phyloP scores from a whole-genome alignment of 2,113 vertebrate genomes.

The Myanophis thanlyinensis region DNA sequence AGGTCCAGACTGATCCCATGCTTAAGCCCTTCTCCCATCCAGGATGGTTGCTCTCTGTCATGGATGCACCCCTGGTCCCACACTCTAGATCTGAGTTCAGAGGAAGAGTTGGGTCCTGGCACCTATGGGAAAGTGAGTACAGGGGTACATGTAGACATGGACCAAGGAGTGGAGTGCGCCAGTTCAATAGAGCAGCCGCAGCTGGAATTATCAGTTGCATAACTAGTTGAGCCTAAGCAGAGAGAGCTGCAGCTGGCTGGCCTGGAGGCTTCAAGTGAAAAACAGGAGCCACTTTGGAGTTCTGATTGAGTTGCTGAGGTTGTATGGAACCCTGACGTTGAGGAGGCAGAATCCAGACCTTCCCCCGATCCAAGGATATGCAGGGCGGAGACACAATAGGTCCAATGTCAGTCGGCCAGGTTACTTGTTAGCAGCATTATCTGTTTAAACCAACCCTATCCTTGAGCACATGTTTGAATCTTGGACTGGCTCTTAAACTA shows the following conservation, averaged over 20 bases:
- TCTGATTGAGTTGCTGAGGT: too few species aligned
- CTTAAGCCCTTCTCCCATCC: not conserved
- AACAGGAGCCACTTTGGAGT: too few species aligned
- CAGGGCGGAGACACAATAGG: not conserved
- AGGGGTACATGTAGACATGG: not conserved
- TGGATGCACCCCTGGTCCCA: not conserved
- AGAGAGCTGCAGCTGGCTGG: not conserved
- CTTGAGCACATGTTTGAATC: not conserved
- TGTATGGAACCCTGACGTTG: too few species aligned
- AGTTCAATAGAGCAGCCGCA: not conserved
- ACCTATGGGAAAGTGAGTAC: not conserved
- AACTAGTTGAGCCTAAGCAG: not conserved
- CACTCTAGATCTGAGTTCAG: not conserved
- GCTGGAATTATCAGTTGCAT: not conserved
- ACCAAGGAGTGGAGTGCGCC: not conserved
- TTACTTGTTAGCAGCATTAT: not conserved
- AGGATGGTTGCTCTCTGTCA: not conserved
- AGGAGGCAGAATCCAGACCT: not conserved
- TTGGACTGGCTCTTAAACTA: not conserved
- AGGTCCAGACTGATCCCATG: not conserved
- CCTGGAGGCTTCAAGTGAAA: not conserved
- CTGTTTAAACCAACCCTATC: not conserved
- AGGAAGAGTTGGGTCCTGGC: too few species aligned
- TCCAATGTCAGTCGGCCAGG: not conserved
- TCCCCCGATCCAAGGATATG: not conserved